phyloP scores from a whole-genome alignment of 2,113 vertebrate genomes.

The Crotalus tigris region DNA sequence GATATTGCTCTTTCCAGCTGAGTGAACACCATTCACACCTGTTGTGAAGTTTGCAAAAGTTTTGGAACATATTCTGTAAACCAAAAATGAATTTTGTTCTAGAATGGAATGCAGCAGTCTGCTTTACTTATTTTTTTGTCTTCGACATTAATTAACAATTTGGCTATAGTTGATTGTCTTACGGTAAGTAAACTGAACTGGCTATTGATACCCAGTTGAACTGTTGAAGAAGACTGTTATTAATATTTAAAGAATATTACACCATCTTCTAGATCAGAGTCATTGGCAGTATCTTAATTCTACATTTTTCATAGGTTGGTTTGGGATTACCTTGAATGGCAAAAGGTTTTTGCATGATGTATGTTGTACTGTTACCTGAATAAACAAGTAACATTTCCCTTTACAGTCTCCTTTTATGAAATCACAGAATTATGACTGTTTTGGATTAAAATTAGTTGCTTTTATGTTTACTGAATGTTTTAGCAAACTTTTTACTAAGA shows the following conservation, averaged over 20 bases:
- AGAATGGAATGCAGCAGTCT: neutral
- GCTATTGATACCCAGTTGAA: neutral
- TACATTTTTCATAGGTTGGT: slow-evolving; percentile 61
- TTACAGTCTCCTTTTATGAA: neutral
- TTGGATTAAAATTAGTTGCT: neutral
- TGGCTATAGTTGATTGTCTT: neutral
- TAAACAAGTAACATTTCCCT: neutral
- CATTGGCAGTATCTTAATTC: slow-evolving; percentile 31
- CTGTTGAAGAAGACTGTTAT: neutral
- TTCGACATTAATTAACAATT: fast-evolving
- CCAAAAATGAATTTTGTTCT: neutral
- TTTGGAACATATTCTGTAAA: neutral
- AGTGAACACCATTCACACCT: neutral
- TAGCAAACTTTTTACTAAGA: neutral
- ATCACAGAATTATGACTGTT: neutral
- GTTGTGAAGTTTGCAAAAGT: neutral
- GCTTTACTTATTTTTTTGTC: neutral
- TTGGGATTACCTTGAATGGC: slow-evolving; percentile 38
- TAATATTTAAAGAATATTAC: slow-evolving; percentile 42
- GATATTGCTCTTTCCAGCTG: neutral
- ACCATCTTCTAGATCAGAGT: slow-evolving; percentile 46
- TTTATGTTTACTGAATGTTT: neutral
- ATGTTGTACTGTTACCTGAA: neutral
- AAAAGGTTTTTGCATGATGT: neutral
- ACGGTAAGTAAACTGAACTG: fast-evolving